Evolutionary conservation across 1,140 invertebrate genomes (phyloP), one percentile per base, ranked within the genome.

Genomic region (Drosophila ananassae): DNA sequence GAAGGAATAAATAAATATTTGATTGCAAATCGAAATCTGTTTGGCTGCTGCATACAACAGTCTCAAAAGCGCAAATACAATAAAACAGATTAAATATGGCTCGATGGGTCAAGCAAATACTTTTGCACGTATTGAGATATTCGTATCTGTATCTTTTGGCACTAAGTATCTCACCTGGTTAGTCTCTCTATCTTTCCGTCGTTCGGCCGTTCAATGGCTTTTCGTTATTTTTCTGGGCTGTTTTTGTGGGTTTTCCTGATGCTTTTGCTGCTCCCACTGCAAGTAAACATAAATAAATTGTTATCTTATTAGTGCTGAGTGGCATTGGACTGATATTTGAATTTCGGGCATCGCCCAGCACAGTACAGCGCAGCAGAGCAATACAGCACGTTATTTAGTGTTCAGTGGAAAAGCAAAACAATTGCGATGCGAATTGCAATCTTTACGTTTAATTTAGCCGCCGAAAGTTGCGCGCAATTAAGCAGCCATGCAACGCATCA

Each of bases 381-480:
- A 17, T 17, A 17, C 17, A 17, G 17, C 61, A 75, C 63, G 74
- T 64, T 59, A 63, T 64, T 53, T 28, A 47, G 28, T 67, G 72
- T 46, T n/a, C 55, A 6, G 12, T 7, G 12, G 12, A 3, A n/a
- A 44, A 13, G 44, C 62, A 64, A 30, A 34, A 47, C 44, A 37
- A 37, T 37, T 37, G 34, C 34, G 34, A 64, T 52, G 67, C 68
- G 46, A 74, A 74, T 58, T 74, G 71, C 82, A 79, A 83, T 83
- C 80, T 76, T 73, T 73, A 51, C 79, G 77, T 74, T 74, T 73
- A 73, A 73, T 73, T 73, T 73, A 52, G 67, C 68, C 48, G 67
- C 71, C 60, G 68, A 73, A 73, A 74, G 59, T 64, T 64, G 46
- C 72, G 58, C 59, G 53, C 74, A 77, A 77, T 77, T 73, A 72